Conservation (phyloP, 2,888 invertebrate species). For the Ochropacha duplaris region DNA sequence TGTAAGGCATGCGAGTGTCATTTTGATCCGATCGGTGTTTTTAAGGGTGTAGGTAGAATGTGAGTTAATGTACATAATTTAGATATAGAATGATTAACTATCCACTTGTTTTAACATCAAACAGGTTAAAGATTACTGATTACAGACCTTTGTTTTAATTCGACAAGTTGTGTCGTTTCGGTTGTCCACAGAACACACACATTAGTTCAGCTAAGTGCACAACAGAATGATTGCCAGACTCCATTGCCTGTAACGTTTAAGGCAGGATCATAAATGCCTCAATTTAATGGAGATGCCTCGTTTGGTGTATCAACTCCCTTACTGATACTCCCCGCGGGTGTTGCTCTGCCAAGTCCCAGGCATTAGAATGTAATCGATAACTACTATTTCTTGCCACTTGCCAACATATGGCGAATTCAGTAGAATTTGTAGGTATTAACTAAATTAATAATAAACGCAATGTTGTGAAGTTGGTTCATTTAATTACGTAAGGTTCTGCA, state of each 20-base stretch:
- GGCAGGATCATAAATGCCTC: background rate
- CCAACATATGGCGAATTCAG: slow-evolving; percentile 12
- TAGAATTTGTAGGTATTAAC: slow-evolving; percentile 22
- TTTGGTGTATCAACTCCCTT: background rate
- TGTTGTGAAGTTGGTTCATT: background rate
- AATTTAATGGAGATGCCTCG: background rate
- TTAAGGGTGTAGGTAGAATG: background rate
- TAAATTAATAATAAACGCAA: background rate
- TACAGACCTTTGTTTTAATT: too few species aligned
- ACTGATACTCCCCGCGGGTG: background rate
- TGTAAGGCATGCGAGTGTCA: background rate
- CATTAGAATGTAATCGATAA: slow-evolving; percentile 22
- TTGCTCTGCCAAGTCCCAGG: slow-evolving; percentile 16
- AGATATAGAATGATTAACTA: background rate
- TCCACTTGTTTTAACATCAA: too few species aligned
- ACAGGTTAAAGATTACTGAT: too few species aligned
- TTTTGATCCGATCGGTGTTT: background rate
- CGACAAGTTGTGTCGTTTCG: too few species aligned
- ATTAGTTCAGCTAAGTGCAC: too few species aligned
- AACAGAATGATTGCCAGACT: too few species aligned
- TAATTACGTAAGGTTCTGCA: background rate
- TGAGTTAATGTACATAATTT: background rate
- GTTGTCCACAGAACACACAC: too few species aligned
- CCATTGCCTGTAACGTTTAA: too few species aligned
- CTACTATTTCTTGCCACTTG: slow-evolving; percentile 19